Evolutionary conservation across 2,113 vertebrate species (phyloP).

Genomic region (Saguinus imperator): DNA sequence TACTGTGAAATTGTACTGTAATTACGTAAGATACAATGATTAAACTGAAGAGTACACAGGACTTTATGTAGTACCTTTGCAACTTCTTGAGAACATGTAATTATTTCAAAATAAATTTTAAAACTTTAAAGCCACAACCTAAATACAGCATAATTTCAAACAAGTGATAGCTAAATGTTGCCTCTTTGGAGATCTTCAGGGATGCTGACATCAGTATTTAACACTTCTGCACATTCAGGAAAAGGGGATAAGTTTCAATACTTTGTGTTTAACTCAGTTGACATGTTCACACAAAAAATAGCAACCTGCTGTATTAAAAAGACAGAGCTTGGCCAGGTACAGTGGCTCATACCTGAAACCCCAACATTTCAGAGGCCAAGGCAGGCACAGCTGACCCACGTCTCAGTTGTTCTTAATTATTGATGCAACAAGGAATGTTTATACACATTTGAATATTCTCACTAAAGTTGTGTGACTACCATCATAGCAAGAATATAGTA

Average conservation of each 20-base stretch:
- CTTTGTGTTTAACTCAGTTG: background rate
- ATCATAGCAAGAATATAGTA: conserved; percentile 37
- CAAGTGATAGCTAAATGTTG: conserved; percentile 73
- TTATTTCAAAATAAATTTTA: background rate
- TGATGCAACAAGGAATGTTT: background rate
- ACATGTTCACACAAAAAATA: conserved; percentile 57
- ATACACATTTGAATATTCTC: background rate
- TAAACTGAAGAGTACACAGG: background rate
- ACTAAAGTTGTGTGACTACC: background rate
- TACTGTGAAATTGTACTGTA: background rate
- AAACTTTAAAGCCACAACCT: conserved; percentile 47
- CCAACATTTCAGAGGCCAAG: too few relatives aligned
- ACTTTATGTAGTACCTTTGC: background rate
- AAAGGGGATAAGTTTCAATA: background rate
- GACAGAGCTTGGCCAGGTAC: background rate
- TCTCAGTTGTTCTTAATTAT: background rate
- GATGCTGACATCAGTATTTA: background rate
- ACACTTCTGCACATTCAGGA: background rate
- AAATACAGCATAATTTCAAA: conserved; percentile 71
- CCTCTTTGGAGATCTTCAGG: conserved; percentile 49
- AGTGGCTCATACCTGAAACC: too few relatives aligned
- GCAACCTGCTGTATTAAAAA: conserved; percentile 43
- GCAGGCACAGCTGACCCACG: too few relatives aligned
- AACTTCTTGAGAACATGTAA: background rate
- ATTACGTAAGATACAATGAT: background rate